Conservation (phyloP, 2,113 vertebrate genomes). For the Laterallus jamaicensis region DNA sequence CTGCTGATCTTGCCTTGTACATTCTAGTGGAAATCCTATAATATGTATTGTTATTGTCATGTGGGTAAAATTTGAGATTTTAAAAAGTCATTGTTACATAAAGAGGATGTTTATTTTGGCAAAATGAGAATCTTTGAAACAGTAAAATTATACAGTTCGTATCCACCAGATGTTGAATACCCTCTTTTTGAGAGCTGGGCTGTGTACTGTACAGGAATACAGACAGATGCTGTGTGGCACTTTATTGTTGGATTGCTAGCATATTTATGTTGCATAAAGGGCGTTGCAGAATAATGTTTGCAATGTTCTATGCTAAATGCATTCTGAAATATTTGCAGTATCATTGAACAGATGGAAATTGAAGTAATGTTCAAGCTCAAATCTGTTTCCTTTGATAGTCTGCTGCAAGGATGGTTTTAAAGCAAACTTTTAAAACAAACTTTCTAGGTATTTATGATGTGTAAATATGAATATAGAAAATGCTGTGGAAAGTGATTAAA, state of each 20-base stretch:
- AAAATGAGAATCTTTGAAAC: slow-evolving; percentile 45
- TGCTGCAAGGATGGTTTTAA: not conserved
- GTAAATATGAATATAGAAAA: not conserved
- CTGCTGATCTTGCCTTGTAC: not conserved
- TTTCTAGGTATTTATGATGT: slow-evolving; percentile 21
- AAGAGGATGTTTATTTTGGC: slow-evolving; percentile 26
- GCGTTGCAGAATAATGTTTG: not conserved
- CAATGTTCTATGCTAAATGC: not conserved
- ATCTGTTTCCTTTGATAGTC: slow-evolving; percentile 18
- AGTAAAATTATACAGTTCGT: slow-evolving; percentile 41
- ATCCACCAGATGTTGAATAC: slow-evolving; percentile 44
- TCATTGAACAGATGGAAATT: slow-evolving; percentile 60
- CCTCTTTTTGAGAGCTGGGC: not conserved
- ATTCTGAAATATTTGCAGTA: slow-evolving; percentile 4
- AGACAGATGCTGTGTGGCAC: slow-evolving; percentile 22
- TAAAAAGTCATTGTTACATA: not conserved
- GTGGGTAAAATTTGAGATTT: not conserved
- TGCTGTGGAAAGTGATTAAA: not conserved
- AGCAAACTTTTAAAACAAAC: slow-evolving; percentile 41
- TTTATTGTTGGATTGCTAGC: not conserved
- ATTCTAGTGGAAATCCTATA: not conserved
- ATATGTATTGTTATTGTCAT: not conserved
- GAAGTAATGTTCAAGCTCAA: not conserved
- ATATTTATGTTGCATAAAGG: not conserved
- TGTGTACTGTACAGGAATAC: not conserved